Evolutionary conservation across 1,140 invertebrate genomes (phyloP).

Genomic region (Brachionus manjavacas): DNA sequence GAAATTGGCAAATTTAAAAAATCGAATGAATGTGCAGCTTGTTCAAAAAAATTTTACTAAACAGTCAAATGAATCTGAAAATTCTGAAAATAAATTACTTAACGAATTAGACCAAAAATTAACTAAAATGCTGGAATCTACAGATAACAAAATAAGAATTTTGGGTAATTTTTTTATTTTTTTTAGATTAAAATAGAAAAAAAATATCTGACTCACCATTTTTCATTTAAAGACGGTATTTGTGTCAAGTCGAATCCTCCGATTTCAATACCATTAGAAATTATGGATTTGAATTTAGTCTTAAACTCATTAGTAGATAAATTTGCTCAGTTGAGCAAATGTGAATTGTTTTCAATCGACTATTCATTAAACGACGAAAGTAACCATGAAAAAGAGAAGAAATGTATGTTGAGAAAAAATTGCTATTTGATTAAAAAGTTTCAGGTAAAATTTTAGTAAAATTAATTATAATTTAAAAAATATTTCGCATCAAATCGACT

Average conservation of each 20-base stretch:
- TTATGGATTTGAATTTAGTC: background rate
- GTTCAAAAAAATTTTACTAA: background rate
- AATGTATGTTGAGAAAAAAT: background rate
- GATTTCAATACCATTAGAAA: background rate
- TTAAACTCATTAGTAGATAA: slow-evolving; percentile 2
- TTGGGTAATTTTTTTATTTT: background rate
- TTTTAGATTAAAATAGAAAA: background rate
- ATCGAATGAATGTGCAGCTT: background rate
- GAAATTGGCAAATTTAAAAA: background rate
- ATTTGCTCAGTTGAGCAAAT: background rate
- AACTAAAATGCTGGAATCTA: background rate
- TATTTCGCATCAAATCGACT: background rate
- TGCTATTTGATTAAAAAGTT: background rate
- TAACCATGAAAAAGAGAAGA: background rate
- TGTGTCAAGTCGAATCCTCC: too few species aligned
- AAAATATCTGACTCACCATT: background rate
- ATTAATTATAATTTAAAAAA: background rate
- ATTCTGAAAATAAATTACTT: background rate
- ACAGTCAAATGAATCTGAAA: background rate
- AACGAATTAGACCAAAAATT: background rate
- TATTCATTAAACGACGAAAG: background rate
- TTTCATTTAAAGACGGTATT: background rate
- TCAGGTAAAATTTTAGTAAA: slow-evolving; percentile 1
- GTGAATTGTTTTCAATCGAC: background rate
- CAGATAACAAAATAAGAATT: background rate